These are phyloP conservation scores for Panagrolaimus sp. DNA, from an alignment of 1,140 invertebrate species.

Conservation along the genomic window DNA sequence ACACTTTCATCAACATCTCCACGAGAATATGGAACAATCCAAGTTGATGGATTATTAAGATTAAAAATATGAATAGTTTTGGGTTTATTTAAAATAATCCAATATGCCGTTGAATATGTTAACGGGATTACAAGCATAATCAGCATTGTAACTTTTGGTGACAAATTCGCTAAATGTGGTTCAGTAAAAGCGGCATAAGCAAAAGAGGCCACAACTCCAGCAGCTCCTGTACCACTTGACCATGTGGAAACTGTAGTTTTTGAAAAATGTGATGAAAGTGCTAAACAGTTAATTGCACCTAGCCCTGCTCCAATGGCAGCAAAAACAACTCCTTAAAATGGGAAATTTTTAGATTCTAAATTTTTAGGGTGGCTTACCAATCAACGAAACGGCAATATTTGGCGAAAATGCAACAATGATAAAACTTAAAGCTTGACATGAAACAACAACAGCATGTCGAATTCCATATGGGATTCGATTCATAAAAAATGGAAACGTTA, in stretches of 20 bases:
- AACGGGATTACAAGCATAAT: conserved; percentile 41
- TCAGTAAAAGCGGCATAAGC: conserved; percentile 44
- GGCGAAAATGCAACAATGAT: conserved; percentile 37
- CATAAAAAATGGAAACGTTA: conserved; percentile 42
- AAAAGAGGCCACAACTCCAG: conserved; percentile 29
- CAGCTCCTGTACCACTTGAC: conserved; percentile 44
- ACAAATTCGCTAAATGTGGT: conserved; percentile 34
- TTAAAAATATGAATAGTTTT: conserved; percentile 2
- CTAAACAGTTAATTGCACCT: conserved; percentile 36
- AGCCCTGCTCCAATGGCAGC: conserved; percentile 32
- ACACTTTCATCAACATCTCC: background rate
- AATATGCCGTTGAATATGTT: conserved; percentile 28
- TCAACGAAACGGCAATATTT: conserved; percentile 30
- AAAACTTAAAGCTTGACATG: conserved; percentile 29
- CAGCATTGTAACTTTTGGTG: conserved; percentile 33
- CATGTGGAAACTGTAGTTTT: conserved; percentile 47
- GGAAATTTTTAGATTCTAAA: too few relatives aligned
- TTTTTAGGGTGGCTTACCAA: conserved; percentile 23
- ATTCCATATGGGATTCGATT: conserved; percentile 31
- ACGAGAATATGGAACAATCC: background rate
- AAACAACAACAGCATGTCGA: conserved; percentile 33
- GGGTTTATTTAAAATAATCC: background rate
- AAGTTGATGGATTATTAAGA: background rate
- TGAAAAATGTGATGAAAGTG: conserved; percentile 28
- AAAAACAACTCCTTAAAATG: conserved; percentile 32